A percentile compares a stretch with the other conserved stretches of the same genome.
phyloP scores from a whole-genome alignment of 2,797 vertebrate species.

The Hybognathus amarus region DNA sequence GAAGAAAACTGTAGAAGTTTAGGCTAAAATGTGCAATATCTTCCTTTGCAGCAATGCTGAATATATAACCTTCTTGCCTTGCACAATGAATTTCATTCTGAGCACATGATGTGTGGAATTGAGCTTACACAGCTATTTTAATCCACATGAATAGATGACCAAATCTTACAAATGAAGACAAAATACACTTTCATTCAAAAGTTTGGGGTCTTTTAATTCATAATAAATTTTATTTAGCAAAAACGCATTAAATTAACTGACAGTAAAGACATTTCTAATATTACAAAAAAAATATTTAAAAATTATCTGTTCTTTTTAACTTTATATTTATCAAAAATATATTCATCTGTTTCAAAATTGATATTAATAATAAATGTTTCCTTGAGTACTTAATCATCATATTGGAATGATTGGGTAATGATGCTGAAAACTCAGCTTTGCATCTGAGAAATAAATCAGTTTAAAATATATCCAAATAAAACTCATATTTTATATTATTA shows the following conservation, averaged over 20 bases:
- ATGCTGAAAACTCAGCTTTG: not conserved
- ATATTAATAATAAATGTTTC: not conserved
- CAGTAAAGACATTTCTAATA: not conserved
- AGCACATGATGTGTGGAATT: not conserved
- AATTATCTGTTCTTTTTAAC: not conserved
- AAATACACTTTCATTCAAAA: not conserved
- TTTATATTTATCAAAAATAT: not conserved
- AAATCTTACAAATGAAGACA: not conserved
- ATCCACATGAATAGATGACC: not conserved
- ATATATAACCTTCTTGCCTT: not conserved
- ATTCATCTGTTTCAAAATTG: not conserved
- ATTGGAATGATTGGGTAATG: not conserved
- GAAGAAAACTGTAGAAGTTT: not conserved
- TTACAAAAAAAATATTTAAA: not conserved
- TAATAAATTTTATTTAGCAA: not conserved
- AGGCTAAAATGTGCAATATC: not conserved
- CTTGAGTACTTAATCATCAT: not conserved
- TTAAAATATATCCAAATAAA: not conserved
- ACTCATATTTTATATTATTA: not conserved
- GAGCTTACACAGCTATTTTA: conserved; percentile 6
- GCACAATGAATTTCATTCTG: not conserved
- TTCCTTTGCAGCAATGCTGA: not conserved
- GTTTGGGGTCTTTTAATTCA: not conserved
- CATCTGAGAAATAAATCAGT: not conserved
- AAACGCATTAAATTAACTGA: not conserved